Percentiles rank a stretch among this genome's conserved stretches.
Evolutionary conservation across 1,140 invertebrate species (phyloP).

Genomic region (Dufourea novaeangliae): DNA sequence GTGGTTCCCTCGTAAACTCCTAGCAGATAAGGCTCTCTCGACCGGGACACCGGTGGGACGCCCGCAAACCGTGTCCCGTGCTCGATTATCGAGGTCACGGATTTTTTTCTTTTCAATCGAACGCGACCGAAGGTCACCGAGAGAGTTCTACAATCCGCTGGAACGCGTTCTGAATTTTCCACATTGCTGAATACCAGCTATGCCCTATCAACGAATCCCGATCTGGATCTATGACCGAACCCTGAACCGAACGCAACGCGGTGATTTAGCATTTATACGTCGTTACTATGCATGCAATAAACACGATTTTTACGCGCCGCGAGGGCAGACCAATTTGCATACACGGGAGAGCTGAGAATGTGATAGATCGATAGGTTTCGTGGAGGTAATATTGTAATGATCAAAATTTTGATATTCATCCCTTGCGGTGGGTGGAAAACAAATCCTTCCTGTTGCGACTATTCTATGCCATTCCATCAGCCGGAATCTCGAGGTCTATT

Average conservation of each 20-base stretch:
- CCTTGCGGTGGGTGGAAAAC: too few relatives aligned
- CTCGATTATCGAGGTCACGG: slow-evolving; percentile 44
- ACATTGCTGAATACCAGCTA: slow-evolving; percentile 50
- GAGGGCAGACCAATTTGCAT: slow-evolving; percentile 28
- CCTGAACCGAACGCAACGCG: neutral
- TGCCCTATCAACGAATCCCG: slow-evolving; percentile 37
- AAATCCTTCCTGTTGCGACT: too few relatives aligned
- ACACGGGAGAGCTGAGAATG: too few relatives aligned
- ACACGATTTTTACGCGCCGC: neutral
- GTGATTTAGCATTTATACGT: slow-evolving; percentile 20
- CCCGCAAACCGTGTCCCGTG: slow-evolving; percentile 37
- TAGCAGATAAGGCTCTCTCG: slow-evolving; percentile 27
- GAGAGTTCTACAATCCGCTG: slow-evolving; percentile 23
- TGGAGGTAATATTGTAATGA: too few relatives aligned
- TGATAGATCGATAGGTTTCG: too few relatives aligned
- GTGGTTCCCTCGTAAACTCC: slow-evolving; percentile 47
- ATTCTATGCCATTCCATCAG: too few relatives aligned
- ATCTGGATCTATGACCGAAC: slow-evolving; percentile 30
- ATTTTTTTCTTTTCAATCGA: slow-evolving; percentile 7
- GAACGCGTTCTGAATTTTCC: slow-evolving; percentile 38
- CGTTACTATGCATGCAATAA: slow-evolving; percentile 17
- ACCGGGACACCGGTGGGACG: slow-evolving; percentile 1
- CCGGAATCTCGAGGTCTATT: too few relatives aligned
- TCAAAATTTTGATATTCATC: too few relatives aligned
- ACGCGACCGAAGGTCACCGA: slow-evolving; percentile 19